Evolutionary conservation across 2,797 vertebrate species (phyloP), one percentile per base, ranked within the genome.

Genomic region (Brotula barbata): DNA sequence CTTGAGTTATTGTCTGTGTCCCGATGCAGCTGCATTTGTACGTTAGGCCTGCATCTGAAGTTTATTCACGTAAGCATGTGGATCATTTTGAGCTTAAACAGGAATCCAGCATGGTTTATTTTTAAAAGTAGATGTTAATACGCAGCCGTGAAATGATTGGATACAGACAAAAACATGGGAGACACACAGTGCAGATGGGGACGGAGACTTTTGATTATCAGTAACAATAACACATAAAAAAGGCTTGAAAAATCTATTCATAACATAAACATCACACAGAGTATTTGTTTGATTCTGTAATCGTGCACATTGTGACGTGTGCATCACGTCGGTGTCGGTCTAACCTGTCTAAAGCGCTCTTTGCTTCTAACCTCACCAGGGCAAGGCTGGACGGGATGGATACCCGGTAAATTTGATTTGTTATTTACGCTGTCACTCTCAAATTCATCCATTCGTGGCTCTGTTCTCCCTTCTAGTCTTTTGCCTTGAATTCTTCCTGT

Each of bases 341-440:
- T 81, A 77, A 82, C 72, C 53, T 73, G 64, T 84, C 69, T 79
- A 58, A 67, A 54, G 20, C 81, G 82, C 77, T 83, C 84, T 83
- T 64, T 88, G 82, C 81, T 83, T 88, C 80, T 92, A 93, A 93
- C 92, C 86, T 90, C 90, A 89, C 92, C 94, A 98, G 96, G 96
- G 96, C 87, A 94, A 95, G 85, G 89, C 93, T 89, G 96, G 96
- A 95, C 93, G 95, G 16, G 95, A 98, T 85, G 96, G 96, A 92
- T 98, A 97, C 88, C 96, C 96, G 96, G 96, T 98, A 98, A 98
- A 73, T 85, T 76, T 69, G 45, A 85, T 78, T 88, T 77, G 56
- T 87, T 83, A 70, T 83, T 82, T 80, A 73, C 68, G 68, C 72
- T 86, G 41, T 85, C 80, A 73, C 77, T 86, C 66, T 75, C 81